A percentile compares a stretch with the other conserved stretches of the same genome.
These are phyloP conservation scores for Brachyptera risi DNA, from an alignment of 2,888 invertebrate genomes.

Conservation along the genomic window DNA sequence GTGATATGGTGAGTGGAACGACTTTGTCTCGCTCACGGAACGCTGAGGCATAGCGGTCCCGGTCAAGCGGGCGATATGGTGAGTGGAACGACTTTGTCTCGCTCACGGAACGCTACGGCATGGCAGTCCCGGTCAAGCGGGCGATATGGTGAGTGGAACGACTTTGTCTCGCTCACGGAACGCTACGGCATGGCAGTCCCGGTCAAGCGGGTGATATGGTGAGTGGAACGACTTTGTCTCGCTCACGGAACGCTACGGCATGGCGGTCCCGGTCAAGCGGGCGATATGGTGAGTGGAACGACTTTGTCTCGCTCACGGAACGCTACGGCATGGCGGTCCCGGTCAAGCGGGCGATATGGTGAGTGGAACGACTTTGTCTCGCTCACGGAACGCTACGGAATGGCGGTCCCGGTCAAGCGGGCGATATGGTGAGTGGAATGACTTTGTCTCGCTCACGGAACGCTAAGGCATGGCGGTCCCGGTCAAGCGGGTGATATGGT, in stretches of 20 bases:
- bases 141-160: slow-evolving; percentile 59
- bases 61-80: slow-evolving; percentile 35
- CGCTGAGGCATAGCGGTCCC: slow-evolving; percentile 40
- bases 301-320: slow-evolving; percentile 56
- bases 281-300: slow-evolving; percentile 59
- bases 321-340: slow-evolving; percentile 40
- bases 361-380: slow-evolving; percentile 70
- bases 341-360: slow-evolving; percentile 35
- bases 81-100: slow-evolving; percentile 70
- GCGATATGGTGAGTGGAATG: slow-evolving; percentile 59
- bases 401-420: slow-evolving; percentile 19
- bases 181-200: slow-evolving; percentile 40
- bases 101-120: slow-evolving; percentile 47
- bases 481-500: slow-evolving; percentile 35
- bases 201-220: slow-evolving; percentile 35
- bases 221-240: slow-evolving; percentile 70
- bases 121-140: slow-evolving; percentile 19
- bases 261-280: slow-evolving; percentile 19
- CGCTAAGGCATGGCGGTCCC: slow-evolving; percentile 40
- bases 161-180: slow-evolving; percentile 56
- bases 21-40: slow-evolving; percentile 56
- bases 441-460: slow-evolving; percentile 56
- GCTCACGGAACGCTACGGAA: slow-evolving; percentile 47
- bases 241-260: slow-evolving; percentile 47
- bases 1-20: slow-evolving; percentile 59